phyloP scores from a whole-genome alignment of 2,888 invertebrate genomes.

The Epistrophe grossulariae region DNA sequence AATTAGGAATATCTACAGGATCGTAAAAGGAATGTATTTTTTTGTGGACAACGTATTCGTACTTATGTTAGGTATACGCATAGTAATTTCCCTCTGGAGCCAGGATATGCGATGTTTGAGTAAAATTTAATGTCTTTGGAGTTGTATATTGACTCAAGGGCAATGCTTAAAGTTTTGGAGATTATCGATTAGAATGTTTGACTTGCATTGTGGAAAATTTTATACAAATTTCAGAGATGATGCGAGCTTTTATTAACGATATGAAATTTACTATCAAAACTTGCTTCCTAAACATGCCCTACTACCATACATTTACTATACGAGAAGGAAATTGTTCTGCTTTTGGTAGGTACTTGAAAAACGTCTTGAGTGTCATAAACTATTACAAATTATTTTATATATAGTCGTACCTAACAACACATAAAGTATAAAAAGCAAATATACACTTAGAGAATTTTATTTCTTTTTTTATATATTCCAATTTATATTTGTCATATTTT shows the following conservation, averaged over 20 bases:
- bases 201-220: neutral
- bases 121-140: neutral
- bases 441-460: neutral
- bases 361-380: neutral
- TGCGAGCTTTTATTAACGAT: slow-evolving; percentile 7
- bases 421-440: neutral
- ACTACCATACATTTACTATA: no score
- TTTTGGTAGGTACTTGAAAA: no score
- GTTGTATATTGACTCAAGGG: slow-evolving; percentile 1
- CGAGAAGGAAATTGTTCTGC: neutral
- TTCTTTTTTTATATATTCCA: no score
- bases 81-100: slow-evolving; percentile 14
- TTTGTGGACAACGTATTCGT: neutral
- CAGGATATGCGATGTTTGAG: neutral
- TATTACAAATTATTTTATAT: neutral
- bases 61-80: neutral
- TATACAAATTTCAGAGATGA: neutral
- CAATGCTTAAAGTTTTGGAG: slow-evolving; percentile 1
- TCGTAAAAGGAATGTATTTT: neutral
- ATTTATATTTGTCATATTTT: no score
- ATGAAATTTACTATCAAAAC: slow-evolving; percentile 1
- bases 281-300: no score
- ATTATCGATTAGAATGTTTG: slow-evolving; percentile 11
- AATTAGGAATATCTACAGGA: neutral
- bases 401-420: neutral